Percentiles rank a stretch among this genome's conserved stretches.
These are phyloP conservation scores for Polydrusus cervinus DNA, from an alignment of 2,888 invertebrate genomes.

Conservation along the genomic window DNA sequence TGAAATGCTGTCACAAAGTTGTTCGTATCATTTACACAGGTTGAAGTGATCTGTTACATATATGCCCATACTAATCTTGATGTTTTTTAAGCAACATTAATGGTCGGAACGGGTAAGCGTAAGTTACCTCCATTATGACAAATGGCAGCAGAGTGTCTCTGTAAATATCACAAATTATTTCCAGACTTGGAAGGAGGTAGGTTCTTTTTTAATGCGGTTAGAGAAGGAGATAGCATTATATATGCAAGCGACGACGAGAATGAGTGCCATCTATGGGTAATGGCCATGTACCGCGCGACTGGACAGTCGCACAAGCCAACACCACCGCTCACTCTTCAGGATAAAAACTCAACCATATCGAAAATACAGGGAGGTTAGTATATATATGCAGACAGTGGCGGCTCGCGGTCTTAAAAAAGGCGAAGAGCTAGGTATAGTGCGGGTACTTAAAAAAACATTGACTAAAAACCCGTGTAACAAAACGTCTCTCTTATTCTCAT, in stretches of 20 bases:
- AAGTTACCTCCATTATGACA: conserved; percentile 64
- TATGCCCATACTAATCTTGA: conserved; percentile 32
- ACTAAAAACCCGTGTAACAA: too few species aligned
- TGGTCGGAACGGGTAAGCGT: conserved; percentile 91
- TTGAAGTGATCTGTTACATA: conserved; percentile 37
- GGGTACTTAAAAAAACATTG: too few species aligned
- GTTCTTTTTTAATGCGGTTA: conserved; percentile 98
- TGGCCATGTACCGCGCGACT: conserved; percentile 99
- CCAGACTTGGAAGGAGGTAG: conserved; percentile 93
- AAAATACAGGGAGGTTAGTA: conserved; percentile 91
- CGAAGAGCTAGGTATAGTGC: too few species aligned
- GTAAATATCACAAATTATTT: conserved; percentile 61
- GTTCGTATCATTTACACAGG: conserved; percentile 16
- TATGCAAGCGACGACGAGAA: conserved; percentile 98
- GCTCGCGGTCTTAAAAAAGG: too few species aligned
- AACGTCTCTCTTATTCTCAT: too few species aligned
- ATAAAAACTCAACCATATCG: conserved; percentile 89
- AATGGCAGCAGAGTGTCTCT: conserved; percentile 44
- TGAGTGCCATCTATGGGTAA: conserved; percentile 99
- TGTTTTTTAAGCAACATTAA: conserved; percentile 84
- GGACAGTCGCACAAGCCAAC: conserved; percentile 99
- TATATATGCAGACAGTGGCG: background rate
- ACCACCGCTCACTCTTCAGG: conserved; percentile 85
- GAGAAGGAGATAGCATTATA: conserved; percentile 97
- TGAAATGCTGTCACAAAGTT: background rate